Conservation (phyloP, 1,140 invertebrate genomes). For the Marisa cornuarietis region DNA sequence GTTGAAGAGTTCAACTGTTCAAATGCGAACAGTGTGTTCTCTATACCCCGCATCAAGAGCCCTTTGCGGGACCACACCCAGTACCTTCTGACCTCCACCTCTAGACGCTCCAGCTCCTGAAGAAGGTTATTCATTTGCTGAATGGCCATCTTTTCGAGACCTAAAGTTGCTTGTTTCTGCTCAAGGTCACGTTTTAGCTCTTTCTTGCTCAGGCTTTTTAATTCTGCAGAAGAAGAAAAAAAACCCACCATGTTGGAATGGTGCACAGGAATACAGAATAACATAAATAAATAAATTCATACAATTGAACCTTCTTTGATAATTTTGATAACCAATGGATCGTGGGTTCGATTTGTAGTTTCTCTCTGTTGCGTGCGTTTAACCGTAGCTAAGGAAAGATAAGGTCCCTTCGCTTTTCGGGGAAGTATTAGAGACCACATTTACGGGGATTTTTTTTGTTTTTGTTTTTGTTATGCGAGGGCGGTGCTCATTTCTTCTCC, state of each 20-base stretch:
- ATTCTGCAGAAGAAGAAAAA: background rate
- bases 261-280: too few relatives aligned
- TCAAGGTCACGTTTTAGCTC: constrained; percentile 10
- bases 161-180: constrained; percentile 6
- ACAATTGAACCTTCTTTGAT: too few relatives aligned
- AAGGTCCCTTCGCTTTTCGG: too few relatives aligned
- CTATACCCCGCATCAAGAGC: constrained; percentile 1
- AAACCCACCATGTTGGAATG: background rate
- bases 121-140: constrained; percentile 14
- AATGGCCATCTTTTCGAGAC: constrained; percentile 13
- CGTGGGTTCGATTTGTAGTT: too few relatives aligned
- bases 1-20: background rate
- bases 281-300: too few relatives aligned
- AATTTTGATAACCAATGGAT: too few relatives aligned
- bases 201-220: constrained; percentile 5
- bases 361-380: too few relatives aligned
- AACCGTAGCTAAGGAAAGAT: too few relatives aligned
- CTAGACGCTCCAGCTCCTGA: constrained; percentile 8
- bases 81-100: background rate
- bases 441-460: too few relatives aligned
- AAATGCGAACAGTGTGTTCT: background rate
- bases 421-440: too few relatives aligned
- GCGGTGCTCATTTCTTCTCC: too few relatives aligned
- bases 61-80: constrained; percentile 13
- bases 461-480: too few relatives aligned